A percentile compares a stretch with the other conserved stretches of the same genome.
Conservation (phyloP, 2,797 vertebrate species). For the Hippoglossus hippoglossus region DNA sequence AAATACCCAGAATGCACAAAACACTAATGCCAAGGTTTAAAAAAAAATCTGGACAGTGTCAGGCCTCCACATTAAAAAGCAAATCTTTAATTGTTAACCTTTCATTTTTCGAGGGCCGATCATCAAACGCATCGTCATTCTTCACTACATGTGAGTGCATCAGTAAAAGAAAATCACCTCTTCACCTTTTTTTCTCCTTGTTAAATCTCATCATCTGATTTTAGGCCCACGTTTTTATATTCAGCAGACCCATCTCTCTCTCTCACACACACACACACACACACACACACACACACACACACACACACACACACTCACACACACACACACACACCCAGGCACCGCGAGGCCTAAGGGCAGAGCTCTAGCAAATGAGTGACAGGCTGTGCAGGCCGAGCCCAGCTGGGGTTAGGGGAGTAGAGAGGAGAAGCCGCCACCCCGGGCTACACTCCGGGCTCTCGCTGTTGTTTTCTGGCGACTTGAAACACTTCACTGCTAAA, state of each 20-base stretch:
- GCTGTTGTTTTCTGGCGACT: slow-evolving; percentile 86
- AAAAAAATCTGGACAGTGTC: neutral
- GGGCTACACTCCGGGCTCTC: slow-evolving; percentile 82
- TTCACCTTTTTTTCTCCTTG: slow-evolving; percentile 46
- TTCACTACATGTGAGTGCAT: neutral
- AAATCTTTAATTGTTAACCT: neutral
- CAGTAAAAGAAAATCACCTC: slow-evolving; percentile 22
- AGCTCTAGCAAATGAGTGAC: slow-evolving; percentile 85
- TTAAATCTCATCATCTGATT: slow-evolving; percentile 57
- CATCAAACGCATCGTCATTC: neutral
- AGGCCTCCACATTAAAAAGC: neutral
- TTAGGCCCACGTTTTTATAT: slow-evolving; percentile 67
- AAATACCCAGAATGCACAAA: no score
- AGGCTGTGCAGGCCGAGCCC: slow-evolving; percentile 82
- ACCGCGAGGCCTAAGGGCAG: slow-evolving; percentile 72
- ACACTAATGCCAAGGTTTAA: no score
- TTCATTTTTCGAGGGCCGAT: neutral
- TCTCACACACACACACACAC: slow-evolving; percentile 1
- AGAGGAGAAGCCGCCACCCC: slow-evolving; percentile 77
- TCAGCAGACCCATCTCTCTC: slow-evolving; percentile 49
- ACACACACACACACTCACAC: slow-evolving; percentile 34
- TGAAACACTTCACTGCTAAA: slow-evolving; percentile 89
- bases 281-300: slow-evolving; percentile 23
- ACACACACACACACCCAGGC: slow-evolving; percentile 42
- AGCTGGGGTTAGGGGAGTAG: slow-evolving; percentile 80